Conservation (phyloP, 2,888 invertebrate species). For the Chorisops tibialis region DNA sequence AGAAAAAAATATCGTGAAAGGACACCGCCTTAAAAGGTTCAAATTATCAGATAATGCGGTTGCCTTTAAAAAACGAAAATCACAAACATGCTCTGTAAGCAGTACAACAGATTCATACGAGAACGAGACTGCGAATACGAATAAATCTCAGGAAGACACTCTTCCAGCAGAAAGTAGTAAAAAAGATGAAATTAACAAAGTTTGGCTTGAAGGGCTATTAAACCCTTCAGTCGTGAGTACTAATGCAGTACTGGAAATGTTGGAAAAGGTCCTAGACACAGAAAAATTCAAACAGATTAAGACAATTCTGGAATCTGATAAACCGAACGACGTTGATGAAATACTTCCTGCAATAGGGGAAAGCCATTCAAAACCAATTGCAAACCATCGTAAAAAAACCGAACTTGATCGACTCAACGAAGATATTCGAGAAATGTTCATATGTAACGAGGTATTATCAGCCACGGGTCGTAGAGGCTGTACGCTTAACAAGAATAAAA, state of each 20-base stretch:
- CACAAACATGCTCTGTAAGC: too few relatives aligned
- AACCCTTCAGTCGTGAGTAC: slow-evolving; percentile 40
- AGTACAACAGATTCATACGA: slow-evolving; percentile 10
- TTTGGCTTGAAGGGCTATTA: slow-evolving; percentile 38
- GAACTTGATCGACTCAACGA: slow-evolving; percentile 63
- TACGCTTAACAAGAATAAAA: too few relatives aligned
- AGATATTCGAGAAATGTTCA: slow-evolving; percentile 53
- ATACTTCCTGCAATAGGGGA: neutral
- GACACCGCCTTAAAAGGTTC: too few relatives aligned
- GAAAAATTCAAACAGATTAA: slow-evolving; percentile 40
- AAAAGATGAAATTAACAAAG: slow-evolving; percentile 33
- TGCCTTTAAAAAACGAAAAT: too few relatives aligned
- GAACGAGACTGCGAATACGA: slow-evolving; percentile 11
- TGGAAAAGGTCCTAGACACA: slow-evolving; percentile 40
- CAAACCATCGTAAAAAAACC: slow-evolving; percentile 38
- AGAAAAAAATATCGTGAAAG: too few relatives aligned
- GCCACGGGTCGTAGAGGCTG: too few relatives aligned
- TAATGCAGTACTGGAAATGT: slow-evolving; percentile 38
- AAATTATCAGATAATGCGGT: too few relatives aligned
- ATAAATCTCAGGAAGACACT: slow-evolving; percentile 11
- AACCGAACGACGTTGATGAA: neutral
- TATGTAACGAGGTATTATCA: too few relatives aligned
- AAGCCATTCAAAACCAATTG: neutral
- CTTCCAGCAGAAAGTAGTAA: slow-evolving; percentile 10
- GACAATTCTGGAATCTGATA: slow-evolving; percentile 35